A percentile compares a stretch with the other conserved stretches of the same genome.
Evolutionary conservation across 2,113 vertebrate genomes (phyloP).

Genomic region (Crotalus helleri): DNA sequence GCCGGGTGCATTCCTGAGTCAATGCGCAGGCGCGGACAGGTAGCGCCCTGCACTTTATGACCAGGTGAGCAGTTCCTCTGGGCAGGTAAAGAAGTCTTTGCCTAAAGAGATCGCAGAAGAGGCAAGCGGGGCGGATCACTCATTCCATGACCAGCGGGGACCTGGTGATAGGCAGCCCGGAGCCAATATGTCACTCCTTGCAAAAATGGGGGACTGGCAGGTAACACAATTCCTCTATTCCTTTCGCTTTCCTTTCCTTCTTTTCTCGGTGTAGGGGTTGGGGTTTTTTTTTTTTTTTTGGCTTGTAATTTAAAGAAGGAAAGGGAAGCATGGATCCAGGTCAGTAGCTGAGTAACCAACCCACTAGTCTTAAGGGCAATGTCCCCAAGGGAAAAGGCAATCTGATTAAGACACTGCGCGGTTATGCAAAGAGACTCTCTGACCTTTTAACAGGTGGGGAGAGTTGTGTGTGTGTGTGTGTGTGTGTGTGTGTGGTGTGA

Average conservation of each 20-base stretch:
- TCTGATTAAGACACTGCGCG: background rate
- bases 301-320: background rate
- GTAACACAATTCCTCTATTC: conserved; percentile 67
- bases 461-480: background rate
- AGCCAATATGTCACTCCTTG: conserved; percentile 88
- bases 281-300: background rate
- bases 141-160: conserved; percentile 73
- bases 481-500: no score
- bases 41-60: conserved; percentile 83
- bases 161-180: conserved; percentile 53
- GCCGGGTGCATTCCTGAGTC: conserved; percentile 67
- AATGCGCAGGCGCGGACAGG: conserved; percentile 88
- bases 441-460: conserved; percentile 1
- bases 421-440: background rate
- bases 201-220: conserved; percentile 97
- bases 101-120: conserved; percentile 70
- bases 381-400: background rate
- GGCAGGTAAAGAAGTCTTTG: conserved; percentile 85
- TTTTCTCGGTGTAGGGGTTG: background rate
- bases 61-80: conserved; percentile 89
- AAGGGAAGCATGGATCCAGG: background rate
- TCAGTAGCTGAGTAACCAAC: background rate
- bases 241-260: conserved; percentile 11
- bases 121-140: conserved; percentile 75
- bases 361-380: background rate